Conservation (phyloP, 2,113 vertebrate species). For the Cebus imitator region DNA sequence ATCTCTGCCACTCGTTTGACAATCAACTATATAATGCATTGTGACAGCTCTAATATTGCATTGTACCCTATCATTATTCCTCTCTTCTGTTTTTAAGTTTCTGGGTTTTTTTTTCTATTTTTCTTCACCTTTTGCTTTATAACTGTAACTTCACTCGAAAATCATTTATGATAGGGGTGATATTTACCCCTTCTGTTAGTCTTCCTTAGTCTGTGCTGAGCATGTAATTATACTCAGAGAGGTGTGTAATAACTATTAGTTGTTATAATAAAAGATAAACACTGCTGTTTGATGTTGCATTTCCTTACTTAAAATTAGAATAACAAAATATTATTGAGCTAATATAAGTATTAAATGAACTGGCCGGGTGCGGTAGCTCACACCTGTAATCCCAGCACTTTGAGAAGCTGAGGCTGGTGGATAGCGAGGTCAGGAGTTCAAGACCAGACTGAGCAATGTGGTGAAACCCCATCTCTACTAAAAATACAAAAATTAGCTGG, state of each 20-base stretch:
- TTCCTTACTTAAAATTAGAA: conserved; percentile 42
- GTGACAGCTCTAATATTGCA: conserved; percentile 78
- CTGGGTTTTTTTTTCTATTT: conserved; percentile 33
- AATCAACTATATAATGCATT: conserved; percentile 78
- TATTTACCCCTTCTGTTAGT: not conserved
- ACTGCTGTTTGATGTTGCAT: not conserved
- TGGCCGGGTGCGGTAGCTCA: no score
- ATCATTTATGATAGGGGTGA: not conserved
- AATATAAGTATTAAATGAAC: not conserved
- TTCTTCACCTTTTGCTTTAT: conserved; percentile 62
- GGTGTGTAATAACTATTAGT: conserved; percentile 44
- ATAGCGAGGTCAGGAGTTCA: no score
- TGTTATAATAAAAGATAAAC: conserved; percentile 1
- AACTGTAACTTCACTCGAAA: conserved; percentile 55
- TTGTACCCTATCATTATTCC: conserved; percentile 67
- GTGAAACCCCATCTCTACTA: no score
- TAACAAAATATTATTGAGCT: not conserved
- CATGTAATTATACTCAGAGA: conserved; percentile 47
- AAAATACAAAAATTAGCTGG: no score
- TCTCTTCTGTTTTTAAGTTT: conserved; percentile 64
- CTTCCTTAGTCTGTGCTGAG: conserved; percentile 31
- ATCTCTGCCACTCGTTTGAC: conserved; percentile 78
- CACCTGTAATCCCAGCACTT: no score
- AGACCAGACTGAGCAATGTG: no score
- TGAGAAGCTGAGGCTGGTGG: no score